Percentiles rank a stretch among this genome's conserved stretches.
phyloP scores from a whole-genome alignment of 2,797 vertebrate genomes.

The Typhlichthys eigenmanni region DNA sequence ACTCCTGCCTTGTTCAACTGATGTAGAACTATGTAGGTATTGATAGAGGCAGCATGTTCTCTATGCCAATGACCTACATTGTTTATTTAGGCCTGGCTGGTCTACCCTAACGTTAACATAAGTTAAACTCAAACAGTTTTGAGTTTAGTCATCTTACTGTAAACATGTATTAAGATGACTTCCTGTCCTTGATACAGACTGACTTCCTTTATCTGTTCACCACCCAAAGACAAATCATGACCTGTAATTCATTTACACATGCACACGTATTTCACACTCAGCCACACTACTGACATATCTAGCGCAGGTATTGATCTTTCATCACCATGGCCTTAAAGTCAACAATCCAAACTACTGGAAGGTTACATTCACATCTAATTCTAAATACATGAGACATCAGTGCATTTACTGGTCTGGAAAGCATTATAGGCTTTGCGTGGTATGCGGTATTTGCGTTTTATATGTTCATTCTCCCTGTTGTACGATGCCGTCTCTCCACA shows the following conservation, averaged over 20 bases:
- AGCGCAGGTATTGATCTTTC: conserved; percentile 50
- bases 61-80: no score
- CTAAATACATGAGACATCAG: not conserved
- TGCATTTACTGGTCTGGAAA: no score
- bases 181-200: conserved; percentile 8
- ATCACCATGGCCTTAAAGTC: conserved; percentile 28
- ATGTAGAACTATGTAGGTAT: no score
- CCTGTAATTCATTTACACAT: conserved; percentile 59
- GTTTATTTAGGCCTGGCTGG: no score
- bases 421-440: conserved; percentile 13
- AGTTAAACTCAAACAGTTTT: no score
- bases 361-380: conserved; percentile 17
- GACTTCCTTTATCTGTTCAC: conserved; percentile 47
- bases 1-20: no score
- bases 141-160: no score
- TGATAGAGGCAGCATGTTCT: no score
- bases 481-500: no score
- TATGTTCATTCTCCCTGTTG: not conserved
- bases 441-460: not conserved
- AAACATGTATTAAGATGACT: no score
- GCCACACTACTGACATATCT: conserved; percentile 25
- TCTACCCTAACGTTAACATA: no score
- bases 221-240: conserved; percentile 49
- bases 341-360: conserved; percentile 8
- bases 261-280: not conserved